phyloP scores from a whole-genome alignment of 2,113 vertebrate genomes.

The Redunca redunca region DNA sequence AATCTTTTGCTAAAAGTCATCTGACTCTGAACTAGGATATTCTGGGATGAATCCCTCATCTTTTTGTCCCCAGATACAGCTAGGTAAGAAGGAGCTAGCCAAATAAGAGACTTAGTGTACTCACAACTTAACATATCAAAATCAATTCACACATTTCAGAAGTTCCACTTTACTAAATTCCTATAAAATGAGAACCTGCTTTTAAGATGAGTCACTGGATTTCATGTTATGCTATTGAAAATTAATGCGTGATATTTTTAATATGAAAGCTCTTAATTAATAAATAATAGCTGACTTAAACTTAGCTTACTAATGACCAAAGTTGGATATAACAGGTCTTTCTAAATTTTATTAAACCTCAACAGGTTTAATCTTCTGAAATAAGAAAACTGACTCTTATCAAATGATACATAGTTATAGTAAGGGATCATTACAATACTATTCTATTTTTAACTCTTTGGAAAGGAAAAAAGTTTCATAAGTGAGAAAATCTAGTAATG shows the following conservation, averaged over 20 bases:
- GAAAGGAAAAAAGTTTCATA: not conserved
- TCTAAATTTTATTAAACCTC: slow-evolving; percentile 44
- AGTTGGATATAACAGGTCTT: not conserved
- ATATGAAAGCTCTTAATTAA: not conserved
- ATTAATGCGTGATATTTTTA: not conserved
- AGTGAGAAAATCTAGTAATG: not conserved
- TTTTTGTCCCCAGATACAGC: not conserved
- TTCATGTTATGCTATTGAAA: not conserved
- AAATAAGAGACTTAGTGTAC: not conserved
- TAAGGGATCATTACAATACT: not conserved
- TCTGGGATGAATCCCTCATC: not conserved
- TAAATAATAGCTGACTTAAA: slow-evolving; percentile 33
- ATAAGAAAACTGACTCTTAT: not conserved
- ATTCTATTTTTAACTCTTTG: slow-evolving; percentile 11
- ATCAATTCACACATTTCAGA: slow-evolving; percentile 12
- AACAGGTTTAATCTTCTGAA: slow-evolving; percentile 28
- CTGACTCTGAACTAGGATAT: not conserved
- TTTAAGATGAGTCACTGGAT: not conserved
- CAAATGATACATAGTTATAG: not conserved
- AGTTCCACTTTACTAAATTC: not conserved
- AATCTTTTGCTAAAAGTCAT: not conserved
- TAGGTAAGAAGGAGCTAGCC: not conserved
- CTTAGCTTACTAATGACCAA: not conserved
- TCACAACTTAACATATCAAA: not conserved
- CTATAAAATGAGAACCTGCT: not conserved